Conservation (phyloP, 2,797 vertebrate species). For the Chaetodon trifasciatus region DNA sequence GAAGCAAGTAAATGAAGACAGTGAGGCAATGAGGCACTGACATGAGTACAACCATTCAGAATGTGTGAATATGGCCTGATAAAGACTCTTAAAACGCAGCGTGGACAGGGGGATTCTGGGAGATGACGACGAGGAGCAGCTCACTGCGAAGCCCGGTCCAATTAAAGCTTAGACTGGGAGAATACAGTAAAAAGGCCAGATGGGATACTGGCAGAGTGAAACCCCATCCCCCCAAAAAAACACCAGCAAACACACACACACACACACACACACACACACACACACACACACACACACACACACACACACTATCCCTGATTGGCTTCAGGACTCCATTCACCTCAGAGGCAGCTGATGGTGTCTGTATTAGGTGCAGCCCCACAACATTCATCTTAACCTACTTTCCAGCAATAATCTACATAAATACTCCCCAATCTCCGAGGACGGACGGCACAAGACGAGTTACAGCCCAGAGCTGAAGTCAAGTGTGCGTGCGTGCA, state of each 20-base stretch:
- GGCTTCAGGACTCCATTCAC: constrained; percentile 32
- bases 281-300: constrained; percentile 9
- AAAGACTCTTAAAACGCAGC: not conserved
- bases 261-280: constrained; percentile 16
- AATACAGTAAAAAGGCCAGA: constrained; percentile 28
- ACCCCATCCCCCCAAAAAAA: constrained; percentile 26
- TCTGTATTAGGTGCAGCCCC: constrained; percentile 54
- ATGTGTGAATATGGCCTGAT: not conserved
- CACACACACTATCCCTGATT: constrained; percentile 28
- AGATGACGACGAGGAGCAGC: constrained; percentile 30
- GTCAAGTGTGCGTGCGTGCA: constrained; percentile 45
- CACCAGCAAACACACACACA: constrained; percentile 26
- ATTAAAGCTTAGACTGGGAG: constrained; percentile 26
- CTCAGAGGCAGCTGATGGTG: constrained; percentile 61
- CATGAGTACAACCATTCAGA: not conserved
- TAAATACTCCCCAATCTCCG: constrained; percentile 76
- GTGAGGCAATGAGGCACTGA: not conserved
- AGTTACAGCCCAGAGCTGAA: constrained; percentile 74
- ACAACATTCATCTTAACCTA: constrained; percentile 84
- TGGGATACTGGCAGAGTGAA: constrained; percentile 23
- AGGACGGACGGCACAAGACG: constrained; percentile 76
- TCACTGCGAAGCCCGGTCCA: constrained; percentile 19
- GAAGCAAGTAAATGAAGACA: constrained; percentile 24
- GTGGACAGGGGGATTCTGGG: constrained; percentile 8
- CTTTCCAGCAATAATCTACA: constrained; percentile 84